Evolutionary conservation across 2,888 invertebrate genomes (phyloP), one percentile per base, ranked within the genome.

Genomic region (Heliconius hortense): DNA sequence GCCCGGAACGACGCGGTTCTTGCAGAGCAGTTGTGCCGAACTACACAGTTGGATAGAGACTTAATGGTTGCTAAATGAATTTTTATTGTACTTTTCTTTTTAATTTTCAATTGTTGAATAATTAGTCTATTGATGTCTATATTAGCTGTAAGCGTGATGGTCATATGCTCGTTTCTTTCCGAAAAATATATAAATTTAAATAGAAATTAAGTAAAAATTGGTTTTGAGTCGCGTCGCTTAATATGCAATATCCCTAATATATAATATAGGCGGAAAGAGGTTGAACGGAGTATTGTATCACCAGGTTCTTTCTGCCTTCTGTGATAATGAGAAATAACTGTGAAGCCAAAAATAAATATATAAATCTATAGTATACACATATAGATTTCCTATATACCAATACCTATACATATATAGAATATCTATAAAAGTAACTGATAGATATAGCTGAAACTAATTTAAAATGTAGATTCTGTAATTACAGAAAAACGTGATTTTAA

Each of bases 41-140:
- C 79, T 2, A 76, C 87, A 15, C 92, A 91, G 79, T 79, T 88
- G 7, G 91, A 91, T 15, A 86, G 91, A 77, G 91, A 93, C 64
- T 82, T 89, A 35, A 86, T 88, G 84, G 93, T 91, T 76, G 78
- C 43, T 43, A 18, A 48, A 15, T n/a, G 24, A 24, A 8, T 53
- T 31, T 11, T 35, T 10, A n/a, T 0, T 24, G 31, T 35, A 48
- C 15, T 69, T 28, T 5, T 21, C 8, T n/a, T 53, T 5, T 11
- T 15, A 1, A 56, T 56, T 43, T 67, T 56, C 4, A n/a, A 56
- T 21, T 56, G n/a, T 56, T n/a, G 21, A n/a, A n/a, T 21, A 56
- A 56, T 56, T 35, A 35, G 35, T 10, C 35, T 35, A 35, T 35
- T 10, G 35, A 31, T 31, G 10, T 35, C 35, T 35, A 35, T 10